Conservation (phyloP, 2,797 vertebrate species). For the Ataeniobius toweri region DNA sequence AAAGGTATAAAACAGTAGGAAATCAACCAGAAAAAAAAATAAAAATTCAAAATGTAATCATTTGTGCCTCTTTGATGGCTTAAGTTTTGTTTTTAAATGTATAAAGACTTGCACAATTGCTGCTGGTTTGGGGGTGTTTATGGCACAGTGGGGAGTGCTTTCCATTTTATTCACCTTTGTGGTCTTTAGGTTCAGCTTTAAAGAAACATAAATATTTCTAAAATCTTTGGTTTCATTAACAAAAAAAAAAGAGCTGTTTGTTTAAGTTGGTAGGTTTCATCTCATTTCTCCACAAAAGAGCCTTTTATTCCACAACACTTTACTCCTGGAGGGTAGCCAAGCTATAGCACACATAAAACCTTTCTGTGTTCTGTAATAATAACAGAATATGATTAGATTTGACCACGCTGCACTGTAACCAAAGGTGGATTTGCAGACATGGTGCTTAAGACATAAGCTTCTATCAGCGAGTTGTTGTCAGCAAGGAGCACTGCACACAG, state of each 20-base stretch:
- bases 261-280: slow-evolving; percentile 1
- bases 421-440: slow-evolving; percentile 62
- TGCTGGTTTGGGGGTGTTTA: neutral
- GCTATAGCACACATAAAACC: slow-evolving; percentile 26
- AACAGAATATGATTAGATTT: slow-evolving; percentile 43
- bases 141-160: neutral
- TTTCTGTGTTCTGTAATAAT: slow-evolving; percentile 27
- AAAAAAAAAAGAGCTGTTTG: slow-evolving; percentile 10
- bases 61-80: neutral
- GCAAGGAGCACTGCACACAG: slow-evolving; percentile 32
- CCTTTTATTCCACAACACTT: slow-evolving; percentile 8
- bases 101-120: neutral
- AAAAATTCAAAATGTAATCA: neutral
- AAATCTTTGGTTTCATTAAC: neutral
- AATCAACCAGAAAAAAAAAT: neutral
- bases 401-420: slow-evolving; percentile 60
- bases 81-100: neutral
- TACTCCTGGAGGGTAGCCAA: neutral
- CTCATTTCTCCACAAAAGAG: neutral
- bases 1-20: neutral
- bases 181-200: neutral
- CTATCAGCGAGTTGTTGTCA: slow-evolving; percentile 55
- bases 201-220: neutral
- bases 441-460: slow-evolving; percentile 28
- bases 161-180: neutral